Evolutionary conservation across 2,888 invertebrate genomes (phyloP).

Genomic region (Silvanus unidentatus): DNA sequence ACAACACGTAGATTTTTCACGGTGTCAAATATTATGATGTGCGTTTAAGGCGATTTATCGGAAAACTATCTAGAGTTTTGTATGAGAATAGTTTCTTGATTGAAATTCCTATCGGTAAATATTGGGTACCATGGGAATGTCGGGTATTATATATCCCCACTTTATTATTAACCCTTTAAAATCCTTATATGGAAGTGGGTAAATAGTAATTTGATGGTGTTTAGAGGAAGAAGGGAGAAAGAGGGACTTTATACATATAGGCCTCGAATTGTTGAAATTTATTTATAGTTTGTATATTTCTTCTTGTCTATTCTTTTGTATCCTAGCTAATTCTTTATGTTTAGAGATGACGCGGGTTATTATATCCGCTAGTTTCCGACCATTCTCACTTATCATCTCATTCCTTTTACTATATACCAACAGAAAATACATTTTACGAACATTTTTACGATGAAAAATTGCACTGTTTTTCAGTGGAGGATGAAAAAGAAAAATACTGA

Average conservation of each 20-base stretch:
- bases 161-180: too few relatives aligned
- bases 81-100: constrained; percentile 1
- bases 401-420: not conserved
- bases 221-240: too few relatives aligned
- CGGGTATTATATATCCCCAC: too few relatives aligned
- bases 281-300: too few relatives aligned
- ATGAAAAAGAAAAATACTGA: too few relatives aligned
- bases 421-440: not conserved
- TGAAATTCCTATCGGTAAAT: constrained; percentile 2
- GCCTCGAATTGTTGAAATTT: not conserved
- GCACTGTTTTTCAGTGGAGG: too few relatives aligned
- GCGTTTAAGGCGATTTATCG: not conserved
- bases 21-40: not conserved
- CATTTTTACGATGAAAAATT: too few relatives aligned
- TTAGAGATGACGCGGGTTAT: not conserved
- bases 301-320: not conserved
- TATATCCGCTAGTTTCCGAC: constrained; percentile 3
- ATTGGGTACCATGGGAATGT: not conserved
- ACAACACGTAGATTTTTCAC: too few relatives aligned
- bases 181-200: too few relatives aligned
- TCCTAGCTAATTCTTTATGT: not conserved
- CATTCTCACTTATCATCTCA: not conserved
- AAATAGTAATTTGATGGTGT: too few relatives aligned
- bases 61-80: constrained; percentile 2
- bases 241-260: not conserved